Evolutionary conservation across 1,140 invertebrate genomes (phyloP), one percentile per base, ranked within the genome.

Genomic region (Diorhabda sublineata): DNA sequence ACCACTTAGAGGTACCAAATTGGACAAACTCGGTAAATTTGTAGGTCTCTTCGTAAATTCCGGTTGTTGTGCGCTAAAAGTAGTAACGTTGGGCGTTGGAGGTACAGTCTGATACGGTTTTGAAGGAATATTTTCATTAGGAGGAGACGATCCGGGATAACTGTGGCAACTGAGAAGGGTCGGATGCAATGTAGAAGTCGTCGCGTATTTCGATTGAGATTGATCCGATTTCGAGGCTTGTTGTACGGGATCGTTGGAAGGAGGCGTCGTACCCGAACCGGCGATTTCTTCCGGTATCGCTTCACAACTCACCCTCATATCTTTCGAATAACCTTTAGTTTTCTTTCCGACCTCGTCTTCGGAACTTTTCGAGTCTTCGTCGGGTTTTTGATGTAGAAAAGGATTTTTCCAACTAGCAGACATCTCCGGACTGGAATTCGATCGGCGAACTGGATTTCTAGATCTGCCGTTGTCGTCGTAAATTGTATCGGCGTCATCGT

Each of bases 391-490:
- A 72, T 81, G 82, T 42, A 86, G 74, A 71, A 88, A 88, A 26
- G 89, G 86, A 82, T 90, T 88, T 78, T 92, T 92, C 91, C 91
- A 93, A 75, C 88, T 92, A 4, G 91, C 90, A 71, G 89, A 91
- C 92, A 96, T 95, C 84, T 95, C 93, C 3, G 93, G 93, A 79
- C 92, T 94, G 66, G 93, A 95, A 85, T 94, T 94, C 9, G 92
- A 93, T 64, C 93, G 84, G 3, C 91, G 85, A 58, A 95, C 92
- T 8, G 91, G 92, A 84, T 93, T 92, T 11, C 92, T 84, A 0
- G 88, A 87, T 66, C 84, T 81, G 58, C 80, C 82, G 69, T 77
- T 79, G 64, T 84, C 87, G 68, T 89, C 88, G 76, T 85, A 85
- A 61, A 84, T 81, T 73, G 83, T 81, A 56, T 88, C 87, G 5